A percentile compares a stretch with the other conserved stretches of the same genome.
These are phyloP conservation scores for Barnardius zonarius DNA, from an alignment of 2,113 vertebrate species.

Conservation along the genomic window DNA sequence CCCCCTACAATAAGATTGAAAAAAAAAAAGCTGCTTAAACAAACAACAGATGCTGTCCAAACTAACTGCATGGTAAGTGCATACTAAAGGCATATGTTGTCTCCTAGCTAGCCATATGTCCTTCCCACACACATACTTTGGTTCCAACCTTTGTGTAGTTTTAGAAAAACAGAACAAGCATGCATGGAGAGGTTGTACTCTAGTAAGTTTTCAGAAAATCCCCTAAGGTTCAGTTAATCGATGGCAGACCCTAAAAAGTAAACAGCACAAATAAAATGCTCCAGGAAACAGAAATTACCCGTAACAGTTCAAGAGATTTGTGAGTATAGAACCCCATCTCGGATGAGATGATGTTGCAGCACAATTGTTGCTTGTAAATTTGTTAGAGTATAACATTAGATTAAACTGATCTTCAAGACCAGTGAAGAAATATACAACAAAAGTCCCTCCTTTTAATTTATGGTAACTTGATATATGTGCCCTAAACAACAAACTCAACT, in stretches of 20 bases:
- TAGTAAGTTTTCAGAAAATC: not conserved
- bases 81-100: constrained; percentile 59
- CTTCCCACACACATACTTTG: constrained; percentile 46
- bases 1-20: not conserved
- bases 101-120: constrained; percentile 53
- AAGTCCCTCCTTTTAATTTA: not conserved
- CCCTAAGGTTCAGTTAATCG: not conserved
- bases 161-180: constrained; percentile 1
- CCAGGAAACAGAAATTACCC: not conserved
- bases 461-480: not conserved
- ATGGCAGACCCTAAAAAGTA: not conserved
- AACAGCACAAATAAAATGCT: constrained; percentile 21
- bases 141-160: not conserved
- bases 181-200: not conserved
- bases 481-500: not conserved
- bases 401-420: not conserved
- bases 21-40: constrained; percentile 46
- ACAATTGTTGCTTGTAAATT: not conserved
- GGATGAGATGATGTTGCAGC: not conserved
- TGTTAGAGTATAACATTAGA: not conserved
- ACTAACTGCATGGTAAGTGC: constrained; percentile 41
- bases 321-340: not conserved
- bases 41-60: constrained; percentile 68
- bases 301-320: not conserved
- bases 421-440: not conserved